Percentiles rank a stretch among this genome's conserved stretches.
These are phyloP conservation scores for Argentina silus DNA, from an alignment of 2,797 vertebrate genomes.

Conservation along the genomic window DNA sequence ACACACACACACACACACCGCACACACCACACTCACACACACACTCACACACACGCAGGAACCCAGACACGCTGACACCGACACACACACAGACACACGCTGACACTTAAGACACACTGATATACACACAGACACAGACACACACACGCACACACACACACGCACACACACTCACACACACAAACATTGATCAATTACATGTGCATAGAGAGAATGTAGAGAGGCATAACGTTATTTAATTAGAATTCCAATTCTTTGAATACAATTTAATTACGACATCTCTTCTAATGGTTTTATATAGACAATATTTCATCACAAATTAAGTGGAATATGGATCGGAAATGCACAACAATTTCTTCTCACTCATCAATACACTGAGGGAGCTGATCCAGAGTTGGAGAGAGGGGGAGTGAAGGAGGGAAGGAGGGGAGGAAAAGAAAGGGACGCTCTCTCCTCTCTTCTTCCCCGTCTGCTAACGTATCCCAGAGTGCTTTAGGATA, in stretches of 20 bases:
- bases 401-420: background rate
- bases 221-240: too few species aligned
- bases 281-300: too few species aligned
- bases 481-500: background rate
- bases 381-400: background rate
- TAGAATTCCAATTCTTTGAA: too few species aligned
- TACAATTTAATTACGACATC: too few species aligned
- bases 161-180: constrained; percentile 5
- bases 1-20: constrained; percentile 33
- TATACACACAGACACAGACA: background rate
- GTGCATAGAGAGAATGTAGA: background rate
- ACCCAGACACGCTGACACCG: background rate
- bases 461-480: background rate
- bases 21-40: constrained; percentile 65
- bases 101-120: background rate
- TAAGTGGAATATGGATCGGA: too few species aligned
- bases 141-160: constrained; percentile 1
- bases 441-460: background rate
- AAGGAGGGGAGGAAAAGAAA: background rate
- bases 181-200: background rate
- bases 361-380: background rate
- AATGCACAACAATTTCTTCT: too few species aligned
- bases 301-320: too few species aligned
- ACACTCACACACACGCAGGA: constrained; percentile 37
- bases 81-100: background rate